Percentiles rank a stretch among this genome's conserved stretches.
phyloP scores from a whole-genome alignment of 2,113 vertebrate species.

The Sitta europaea region DNA sequence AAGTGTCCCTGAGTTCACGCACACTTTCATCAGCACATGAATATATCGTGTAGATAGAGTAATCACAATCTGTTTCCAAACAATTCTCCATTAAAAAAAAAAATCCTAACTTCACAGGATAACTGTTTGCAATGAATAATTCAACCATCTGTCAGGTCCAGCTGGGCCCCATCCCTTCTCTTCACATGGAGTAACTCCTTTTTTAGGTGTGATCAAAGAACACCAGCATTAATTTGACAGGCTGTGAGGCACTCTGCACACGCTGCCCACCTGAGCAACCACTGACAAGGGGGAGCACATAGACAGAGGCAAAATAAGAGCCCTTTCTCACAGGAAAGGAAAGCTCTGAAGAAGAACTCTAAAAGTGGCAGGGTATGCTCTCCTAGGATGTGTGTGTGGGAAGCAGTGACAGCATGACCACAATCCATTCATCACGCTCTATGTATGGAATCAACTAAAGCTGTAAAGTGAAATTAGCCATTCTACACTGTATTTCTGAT shows the following conservation, averaged over 20 bases:
- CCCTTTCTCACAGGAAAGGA: fast-evolving
- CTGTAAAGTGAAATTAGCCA: not conserved
- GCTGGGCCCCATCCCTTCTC: not conserved
- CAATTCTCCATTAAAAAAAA: not conserved
- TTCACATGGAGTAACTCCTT: not conserved
- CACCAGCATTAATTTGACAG: not conserved
- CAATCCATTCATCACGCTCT: not conserved
- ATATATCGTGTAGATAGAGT: not conserved
- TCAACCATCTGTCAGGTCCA: conserved; percentile 35
- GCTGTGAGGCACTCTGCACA: not conserved
- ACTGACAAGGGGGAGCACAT: fast-evolving
- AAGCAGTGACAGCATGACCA: not conserved
- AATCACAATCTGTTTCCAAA: conserved; percentile 22
- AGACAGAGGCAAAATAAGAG: not conserved
- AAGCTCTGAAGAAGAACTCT: not conserved
- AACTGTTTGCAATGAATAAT: conserved; percentile 36
- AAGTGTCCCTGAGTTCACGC: not conserved
- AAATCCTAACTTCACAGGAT: not conserved
- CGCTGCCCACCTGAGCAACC: not conserved
- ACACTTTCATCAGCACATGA: not conserved
- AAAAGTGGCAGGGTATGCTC: fast-evolving
- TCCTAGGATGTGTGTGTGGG: not conserved
- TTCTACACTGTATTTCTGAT: not conserved
- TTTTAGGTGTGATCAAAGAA: not conserved
- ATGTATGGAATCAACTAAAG: not conserved